A percentile compares a stretch with the other conserved stretches of the same genome.
Conservation (phyloP, 2,113 vertebrate genomes). For the Laticauda laticaudata region DNA sequence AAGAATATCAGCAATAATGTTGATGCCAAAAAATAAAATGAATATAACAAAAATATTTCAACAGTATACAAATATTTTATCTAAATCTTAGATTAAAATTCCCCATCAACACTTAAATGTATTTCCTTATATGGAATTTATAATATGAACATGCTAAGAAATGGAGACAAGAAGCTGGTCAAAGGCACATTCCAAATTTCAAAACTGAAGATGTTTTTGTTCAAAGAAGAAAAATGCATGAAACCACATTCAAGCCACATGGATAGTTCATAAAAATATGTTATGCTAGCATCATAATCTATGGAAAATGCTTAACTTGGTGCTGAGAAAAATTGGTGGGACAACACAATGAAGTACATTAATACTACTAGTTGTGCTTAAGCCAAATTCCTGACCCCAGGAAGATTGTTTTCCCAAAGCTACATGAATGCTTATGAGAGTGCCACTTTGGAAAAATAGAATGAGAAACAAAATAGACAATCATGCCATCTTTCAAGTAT, state of each 20-base stretch:
- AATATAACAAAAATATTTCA: neutral
- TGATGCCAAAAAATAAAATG: conserved; percentile 15
- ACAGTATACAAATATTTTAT: conserved; percentile 24
- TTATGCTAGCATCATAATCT: neutral
- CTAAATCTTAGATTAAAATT: conserved; percentile 43
- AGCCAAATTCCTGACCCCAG: conserved; percentile 57
- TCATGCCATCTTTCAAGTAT: neutral
- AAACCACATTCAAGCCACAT: conserved; percentile 28
- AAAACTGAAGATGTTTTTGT: neutral
- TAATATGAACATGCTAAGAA: conserved; percentile 45
- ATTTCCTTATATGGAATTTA: neutral
- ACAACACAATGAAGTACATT: neutral
- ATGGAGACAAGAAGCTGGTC: conserved; percentile 39
- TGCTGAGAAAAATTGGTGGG: neutral
- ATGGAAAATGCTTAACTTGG: conserved; percentile 13
- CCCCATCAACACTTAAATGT: conserved; percentile 9
- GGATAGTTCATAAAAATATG: neutral
- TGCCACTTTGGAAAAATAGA: conserved; percentile 42
- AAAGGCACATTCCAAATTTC: conserved; percentile 3
- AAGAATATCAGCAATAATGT: neutral
- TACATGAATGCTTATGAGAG: conserved; percentile 51
- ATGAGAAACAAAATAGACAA: neutral
- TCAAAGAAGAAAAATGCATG: neutral
- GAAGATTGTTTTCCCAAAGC: conserved; percentile 37
- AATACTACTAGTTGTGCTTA: neutral